A percentile compares a stretch with the other conserved stretches of the same genome.
Conservation (phyloP, 2,888 invertebrate genomes). For the Drosophila acutilabella region DNA sequence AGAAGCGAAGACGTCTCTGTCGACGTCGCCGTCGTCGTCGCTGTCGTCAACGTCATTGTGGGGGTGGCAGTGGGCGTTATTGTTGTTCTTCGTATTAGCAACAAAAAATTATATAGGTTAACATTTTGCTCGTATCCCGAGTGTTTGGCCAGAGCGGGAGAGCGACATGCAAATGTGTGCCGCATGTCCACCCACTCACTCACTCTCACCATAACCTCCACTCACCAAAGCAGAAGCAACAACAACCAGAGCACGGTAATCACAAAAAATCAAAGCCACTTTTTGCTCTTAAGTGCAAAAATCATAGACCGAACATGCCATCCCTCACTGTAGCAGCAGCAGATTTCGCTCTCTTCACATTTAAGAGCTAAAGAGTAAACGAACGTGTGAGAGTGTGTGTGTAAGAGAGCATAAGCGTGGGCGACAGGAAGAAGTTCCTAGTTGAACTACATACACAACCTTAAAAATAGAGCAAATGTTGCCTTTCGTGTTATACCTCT, state of each 20-base stretch:
- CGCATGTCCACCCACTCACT: slow-evolving; percentile 41
- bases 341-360: slow-evolving; percentile 35
- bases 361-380: slow-evolving; percentile 19
- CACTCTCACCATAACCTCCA: slow-evolving; percentile 5
- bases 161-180: slow-evolving; percentile 65
- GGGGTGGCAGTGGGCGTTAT: slow-evolving; percentile 25
- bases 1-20: slow-evolving; percentile 34
- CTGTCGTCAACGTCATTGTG: slow-evolving; percentile 27
- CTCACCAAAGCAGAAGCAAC: slow-evolving; percentile 5
- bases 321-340: slow-evolving; percentile 47
- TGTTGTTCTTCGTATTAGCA: slow-evolving; percentile 33
- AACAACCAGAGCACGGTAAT: slow-evolving; percentile 41
- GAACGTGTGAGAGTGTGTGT: not conserved
- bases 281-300: slow-evolving; percentile 75
- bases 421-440: slow-evolving; percentile 63
- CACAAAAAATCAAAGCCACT: slow-evolving; percentile 69
- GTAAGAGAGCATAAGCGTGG: slow-evolving; percentile 35
- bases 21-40: slow-evolving; percentile 25
- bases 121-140: slow-evolving; percentile 59
- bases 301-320: slow-evolving; percentile 51
- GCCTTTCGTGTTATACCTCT: slow-evolving; percentile 40
- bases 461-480: slow-evolving; percentile 65
- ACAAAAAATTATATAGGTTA: slow-evolving; percentile 74
- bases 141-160: slow-evolving; percentile 31
- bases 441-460: slow-evolving; percentile 67